Base-by-base conservation (phyloP, 2,888 invertebrate genomes). In the Ypsolopha scabrella region DNA sequence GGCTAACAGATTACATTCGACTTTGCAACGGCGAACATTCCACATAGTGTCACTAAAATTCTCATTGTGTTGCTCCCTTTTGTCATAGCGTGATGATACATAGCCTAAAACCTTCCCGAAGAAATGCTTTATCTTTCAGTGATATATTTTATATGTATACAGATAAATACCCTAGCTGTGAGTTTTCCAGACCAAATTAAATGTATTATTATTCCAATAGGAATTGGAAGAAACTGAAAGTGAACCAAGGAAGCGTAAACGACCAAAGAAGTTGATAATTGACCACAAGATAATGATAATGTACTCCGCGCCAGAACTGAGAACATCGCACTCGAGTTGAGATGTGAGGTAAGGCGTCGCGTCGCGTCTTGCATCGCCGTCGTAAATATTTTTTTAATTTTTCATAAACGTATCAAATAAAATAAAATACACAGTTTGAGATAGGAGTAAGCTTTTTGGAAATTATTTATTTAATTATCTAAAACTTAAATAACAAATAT, bases 211-310 rank as follows among this genome's bases (percentile, higher is more conserved):
- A 54, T 11, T 54, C 9, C 9, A 24, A 4, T 7, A 83, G 82
- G 81, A 78, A 55, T 53, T 82, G 6, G 73, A 77, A 60, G 70
- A 67, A 48, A 37, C n/a, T 0, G 61, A 59, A 55, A 71, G 66
- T 1, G 66, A 52, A 51, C 54, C 58, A 1, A 79, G 69, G 52
- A 66, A 67, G 34, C 73, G 76, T 1, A 72, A 65, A 38, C 11
- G 62, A 10, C 63, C 60, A 48, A 63, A 61, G 45, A 65, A 58
- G 55, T 56, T 79, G 47, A 76, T 78, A 7, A 58, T 82, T 2
- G 83, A 85, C 55, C 79, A 72, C 56, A 69, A 59, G 51, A 79
- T 51, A 0, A 67, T 70, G 58, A 59, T 82, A 62, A 65, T 39
- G 59, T 59, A 6, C 55, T 80, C n/a, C 63, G 72, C 14, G 54